Percentiles rank a stretch among this genome's conserved stretches.
Conservation (phyloP, 2,797 vertebrate genomes). For the Sylvia borin region DNA sequence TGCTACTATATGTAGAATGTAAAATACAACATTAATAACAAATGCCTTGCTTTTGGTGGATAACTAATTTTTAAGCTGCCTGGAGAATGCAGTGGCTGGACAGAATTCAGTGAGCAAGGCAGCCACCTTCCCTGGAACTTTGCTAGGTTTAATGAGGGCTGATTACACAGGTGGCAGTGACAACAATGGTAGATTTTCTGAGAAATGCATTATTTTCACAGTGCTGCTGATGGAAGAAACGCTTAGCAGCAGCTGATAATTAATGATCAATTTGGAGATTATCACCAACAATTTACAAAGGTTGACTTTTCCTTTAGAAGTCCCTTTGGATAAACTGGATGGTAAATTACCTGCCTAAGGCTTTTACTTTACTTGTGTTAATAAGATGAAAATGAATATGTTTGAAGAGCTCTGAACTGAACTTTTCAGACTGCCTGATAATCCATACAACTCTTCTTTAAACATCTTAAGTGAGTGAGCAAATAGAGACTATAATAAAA, state of each 20-base stretch:
- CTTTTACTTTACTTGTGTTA: constrained; percentile 45
- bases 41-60: not conserved
- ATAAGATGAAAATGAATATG: constrained; percentile 44
- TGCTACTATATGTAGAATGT: not conserved
- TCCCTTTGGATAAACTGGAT: constrained; percentile 43
- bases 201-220: constrained; percentile 49
- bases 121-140: not conserved
- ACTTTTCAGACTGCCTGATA: constrained; percentile 48
- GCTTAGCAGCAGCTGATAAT: constrained; percentile 40
- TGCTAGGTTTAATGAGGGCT: not conserved
- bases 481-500: constrained; percentile 49
- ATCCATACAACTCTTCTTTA: constrained; percentile 58
- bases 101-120: not conserved
- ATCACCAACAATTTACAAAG: constrained; percentile 56
- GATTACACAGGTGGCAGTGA: not conserved
- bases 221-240: constrained; percentile 19
- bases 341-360: constrained; percentile 59
- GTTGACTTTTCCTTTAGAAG: constrained; percentile 54
- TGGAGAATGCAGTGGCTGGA: not conserved
- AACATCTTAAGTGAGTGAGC: constrained; percentile 59
- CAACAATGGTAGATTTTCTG: constrained; percentile 21
- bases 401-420: constrained; percentile 48
- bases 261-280: constrained; percentile 56
- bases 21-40: not conserved
- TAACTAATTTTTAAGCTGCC: constrained; percentile 6